A percentile compares a stretch with the other conserved stretches of the same genome.
These are phyloP conservation scores for Motacilla tschutschensis DNA, from an alignment of 2,113 vertebrate species.

Conservation along the genomic window DNA sequence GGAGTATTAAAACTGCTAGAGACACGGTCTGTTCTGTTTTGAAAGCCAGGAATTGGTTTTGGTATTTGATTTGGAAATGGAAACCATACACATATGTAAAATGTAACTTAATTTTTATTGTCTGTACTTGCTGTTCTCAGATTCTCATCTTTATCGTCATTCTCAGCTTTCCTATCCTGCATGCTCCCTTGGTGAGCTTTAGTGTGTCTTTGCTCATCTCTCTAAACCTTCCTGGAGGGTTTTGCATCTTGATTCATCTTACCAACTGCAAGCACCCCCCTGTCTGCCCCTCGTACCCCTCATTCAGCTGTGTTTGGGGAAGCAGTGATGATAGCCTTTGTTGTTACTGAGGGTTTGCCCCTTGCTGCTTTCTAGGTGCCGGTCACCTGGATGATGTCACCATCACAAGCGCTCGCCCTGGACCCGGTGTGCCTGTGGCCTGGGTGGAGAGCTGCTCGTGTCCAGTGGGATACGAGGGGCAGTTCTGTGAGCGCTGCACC, in stretches of 20 bases:
- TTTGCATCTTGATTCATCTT: not conserved
- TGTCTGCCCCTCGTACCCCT: not conserved
- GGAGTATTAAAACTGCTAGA: not conserved
- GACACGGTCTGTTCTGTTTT: not conserved
- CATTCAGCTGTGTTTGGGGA: not conserved
- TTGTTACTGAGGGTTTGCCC: not conserved
- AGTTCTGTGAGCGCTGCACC: constrained; percentile 90
- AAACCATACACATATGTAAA: not conserved
- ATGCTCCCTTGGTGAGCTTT: fast-evolving
- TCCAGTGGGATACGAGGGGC: constrained; percentile 87
- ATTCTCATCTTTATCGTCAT: not conserved
- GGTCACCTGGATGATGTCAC: constrained; percentile 89
- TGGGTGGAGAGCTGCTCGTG: constrained; percentile 96
- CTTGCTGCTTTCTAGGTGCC: constrained; percentile 69
- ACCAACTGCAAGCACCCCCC: not conserved
- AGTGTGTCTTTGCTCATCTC: not conserved
- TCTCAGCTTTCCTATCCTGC: not conserved
- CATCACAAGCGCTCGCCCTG: constrained; percentile 79
- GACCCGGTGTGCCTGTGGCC: constrained; percentile 73
- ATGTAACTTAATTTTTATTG: not conserved
- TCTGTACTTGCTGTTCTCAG: not conserved
- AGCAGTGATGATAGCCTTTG: fast-evolving
- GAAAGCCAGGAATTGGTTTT: not conserved
- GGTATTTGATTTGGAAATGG: constrained; percentile 1
- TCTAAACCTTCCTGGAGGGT: not conserved